Evolutionary conservation across 37 sponge, comb jelly and placozoan genomes (phyloP).

Genomic region (Diacarnus erythraeanus): DNA sequence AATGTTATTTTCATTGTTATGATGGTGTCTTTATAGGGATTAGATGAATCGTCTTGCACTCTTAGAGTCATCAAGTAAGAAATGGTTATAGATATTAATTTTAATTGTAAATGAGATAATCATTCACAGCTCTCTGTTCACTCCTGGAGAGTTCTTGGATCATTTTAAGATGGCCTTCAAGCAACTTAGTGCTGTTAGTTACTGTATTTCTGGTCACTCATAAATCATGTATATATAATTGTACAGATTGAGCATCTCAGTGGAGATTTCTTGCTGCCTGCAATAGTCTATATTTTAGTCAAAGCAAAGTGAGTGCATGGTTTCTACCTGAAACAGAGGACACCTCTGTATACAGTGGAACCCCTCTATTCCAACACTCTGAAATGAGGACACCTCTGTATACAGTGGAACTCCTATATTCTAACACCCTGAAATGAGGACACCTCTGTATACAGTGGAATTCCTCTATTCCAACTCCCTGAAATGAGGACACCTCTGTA

Average conservation of each 20-base stretch:
- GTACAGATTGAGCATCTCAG: slow-evolving; percentile 56
- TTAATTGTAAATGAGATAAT: too few species aligned
- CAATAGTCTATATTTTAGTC: slow-evolving; percentile 57
- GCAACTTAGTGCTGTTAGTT: slow-evolving; percentile 25
- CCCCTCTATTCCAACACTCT: too few species aligned
- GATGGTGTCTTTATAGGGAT: slow-evolving; percentile 21
- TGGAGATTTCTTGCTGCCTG: slow-evolving; percentile 59
- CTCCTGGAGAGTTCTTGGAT: slow-evolving; percentile 68
- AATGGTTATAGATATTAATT: background rate
- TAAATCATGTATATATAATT: background rate
- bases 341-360: too few species aligned
- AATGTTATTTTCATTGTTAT: too few species aligned
- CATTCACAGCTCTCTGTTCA: slow-evolving; percentile 60
- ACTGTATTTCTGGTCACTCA: background rate
- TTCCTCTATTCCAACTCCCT: too few species aligned
- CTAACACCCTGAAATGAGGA: too few species aligned
- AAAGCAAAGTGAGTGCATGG: slow-evolving; percentile 50
- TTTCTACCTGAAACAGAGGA: too few species aligned
- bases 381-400: too few species aligned
- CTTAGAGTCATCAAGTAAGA: slow-evolving; percentile 64
- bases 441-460: too few species aligned
- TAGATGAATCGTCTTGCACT: slow-evolving; percentile 35
- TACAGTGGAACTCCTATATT: too few species aligned
- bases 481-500: too few species aligned
- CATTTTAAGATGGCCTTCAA: slow-evolving; percentile 53